Evolutionary conservation across 35 echinoderm and acorn worm genomes (phyloP), one percentile per base, ranked within the genome.

Genomic region (Anneissia japonica): DNA sequence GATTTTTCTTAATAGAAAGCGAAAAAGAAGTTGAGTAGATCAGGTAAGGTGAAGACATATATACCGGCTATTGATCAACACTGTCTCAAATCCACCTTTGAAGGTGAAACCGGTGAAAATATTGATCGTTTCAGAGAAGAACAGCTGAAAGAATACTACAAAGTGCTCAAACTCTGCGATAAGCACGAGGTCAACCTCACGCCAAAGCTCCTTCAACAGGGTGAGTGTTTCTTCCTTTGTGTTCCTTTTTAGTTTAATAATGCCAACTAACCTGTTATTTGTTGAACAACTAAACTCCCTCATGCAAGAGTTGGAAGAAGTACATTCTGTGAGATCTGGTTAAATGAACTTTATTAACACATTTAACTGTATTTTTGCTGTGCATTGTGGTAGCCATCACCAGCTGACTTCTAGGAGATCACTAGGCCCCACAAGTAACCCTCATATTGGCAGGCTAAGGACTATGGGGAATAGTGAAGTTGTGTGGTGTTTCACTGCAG

Each of bases 91-190:
- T 91, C 91, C 32, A 99, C 96, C 10, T 75, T 99, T 23, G 81
- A 86, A 21, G 89, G 88, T 26, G 96, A 89, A 0, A 77, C 76
- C 0, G 89, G 76, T 13, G 89, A 46, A 41, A 82, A 45, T 31
- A 90, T 94, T 46, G 79, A 99, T 84, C 76, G 38, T 0, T 99
- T 91, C 76, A 87, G 96, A 87, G 96, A 93, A 36, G 96, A 76
- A 31, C 82, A 92, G 39, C 73, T 99, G 21, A 93, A 91, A 37
- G 96, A 99, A 39, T 99, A 94, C 56, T 84, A 99, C 78, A 87
- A 91, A 37, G 84, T 99, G 32, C 82, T 89, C 46, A 85, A 83
- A 46, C 84, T 99, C 32, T 99, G 96, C 89, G 45, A 90, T 74
- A 84, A 91, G 31, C 80, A 74, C 19, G 91, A 72, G 16, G 88